Conservation (phyloP, 2,888 invertebrate species). For the Agrotis segetum region DNA sequence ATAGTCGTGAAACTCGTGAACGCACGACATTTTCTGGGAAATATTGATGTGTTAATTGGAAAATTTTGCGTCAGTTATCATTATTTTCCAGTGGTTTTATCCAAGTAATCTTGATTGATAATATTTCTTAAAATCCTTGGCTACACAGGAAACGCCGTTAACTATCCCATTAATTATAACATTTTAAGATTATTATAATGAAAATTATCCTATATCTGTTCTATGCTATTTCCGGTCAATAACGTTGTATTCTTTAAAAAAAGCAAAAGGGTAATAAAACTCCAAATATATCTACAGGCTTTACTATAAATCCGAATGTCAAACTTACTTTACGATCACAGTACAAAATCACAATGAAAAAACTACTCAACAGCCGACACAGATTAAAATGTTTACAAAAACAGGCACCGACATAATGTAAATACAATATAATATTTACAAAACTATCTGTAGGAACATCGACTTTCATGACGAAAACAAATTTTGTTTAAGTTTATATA, state of each 20-base stretch:
- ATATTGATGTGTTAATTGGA: conserved; percentile 12
- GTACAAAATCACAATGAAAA: conserved; percentile 53
- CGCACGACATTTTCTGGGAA: conserved; percentile 16
- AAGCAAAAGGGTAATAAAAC: conserved; percentile 48
- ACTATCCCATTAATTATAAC: too few relatives aligned
- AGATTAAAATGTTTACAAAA: conserved; percentile 61
- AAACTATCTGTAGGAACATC: conserved; percentile 38
- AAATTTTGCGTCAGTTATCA: background rate
- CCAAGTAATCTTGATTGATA: background rate
- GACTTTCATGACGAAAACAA: conserved; percentile 24
- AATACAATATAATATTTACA: conserved; percentile 62
- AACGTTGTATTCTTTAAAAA: background rate
- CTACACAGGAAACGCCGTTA: too few relatives aligned
- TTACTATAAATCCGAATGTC: conserved; percentile 57
- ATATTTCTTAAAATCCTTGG: too few relatives aligned
- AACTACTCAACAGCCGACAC: conserved; percentile 38
- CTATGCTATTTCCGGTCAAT: too few relatives aligned
- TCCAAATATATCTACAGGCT: conserved; percentile 44
- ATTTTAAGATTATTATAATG: too few relatives aligned
- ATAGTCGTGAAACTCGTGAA: conserved; percentile 1
- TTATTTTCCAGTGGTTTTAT: background rate
- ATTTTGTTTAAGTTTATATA: conserved; percentile 26
- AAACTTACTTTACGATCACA: conserved; percentile 54
- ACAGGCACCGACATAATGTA: conserved; percentile 47
- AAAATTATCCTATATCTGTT: too few relatives aligned